Conservation (phyloP, 2,888 invertebrate genomes). For the Poecilobothrus nobilitatus region DNA sequence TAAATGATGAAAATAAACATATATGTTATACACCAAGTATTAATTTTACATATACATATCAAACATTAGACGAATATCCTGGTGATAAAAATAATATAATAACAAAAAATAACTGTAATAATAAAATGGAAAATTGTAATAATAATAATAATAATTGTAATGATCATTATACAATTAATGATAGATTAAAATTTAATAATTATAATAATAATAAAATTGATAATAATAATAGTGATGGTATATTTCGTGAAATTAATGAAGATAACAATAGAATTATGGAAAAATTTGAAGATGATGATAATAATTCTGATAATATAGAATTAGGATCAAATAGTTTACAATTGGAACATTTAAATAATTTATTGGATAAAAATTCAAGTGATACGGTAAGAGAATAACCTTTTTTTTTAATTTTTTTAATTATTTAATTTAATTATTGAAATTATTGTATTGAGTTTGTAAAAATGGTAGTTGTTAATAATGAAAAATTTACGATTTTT, state of each 20-base stretch:
- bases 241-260: background rate
- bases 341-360: background rate
- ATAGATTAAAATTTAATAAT: slow-evolving; percentile 8
- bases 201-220: too few species aligned
- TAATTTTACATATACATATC: slow-evolving; percentile 22
- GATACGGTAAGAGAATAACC: background rate
- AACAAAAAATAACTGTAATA: too few species aligned
- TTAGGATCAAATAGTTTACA: slow-evolving; percentile 1
- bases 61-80: background rate
- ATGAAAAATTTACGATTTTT: too few species aligned
- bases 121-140: background rate
- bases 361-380: background rate
- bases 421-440: too few species aligned
- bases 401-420: too few species aligned
- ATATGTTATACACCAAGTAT: slow-evolving; percentile 27
- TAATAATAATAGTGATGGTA: background rate
- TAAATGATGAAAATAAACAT: background rate
- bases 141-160: slow-evolving; percentile 13
- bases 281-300: background rate
- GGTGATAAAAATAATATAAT: background rate
- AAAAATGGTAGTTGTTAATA: too few species aligned
- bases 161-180: background rate
- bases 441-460: too few species aligned
- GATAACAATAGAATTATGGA: background rate
- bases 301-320: background rate